Evolutionary conservation across 2,888 invertebrate genomes (phyloP).

Genomic region (Meganola albula): DNA sequence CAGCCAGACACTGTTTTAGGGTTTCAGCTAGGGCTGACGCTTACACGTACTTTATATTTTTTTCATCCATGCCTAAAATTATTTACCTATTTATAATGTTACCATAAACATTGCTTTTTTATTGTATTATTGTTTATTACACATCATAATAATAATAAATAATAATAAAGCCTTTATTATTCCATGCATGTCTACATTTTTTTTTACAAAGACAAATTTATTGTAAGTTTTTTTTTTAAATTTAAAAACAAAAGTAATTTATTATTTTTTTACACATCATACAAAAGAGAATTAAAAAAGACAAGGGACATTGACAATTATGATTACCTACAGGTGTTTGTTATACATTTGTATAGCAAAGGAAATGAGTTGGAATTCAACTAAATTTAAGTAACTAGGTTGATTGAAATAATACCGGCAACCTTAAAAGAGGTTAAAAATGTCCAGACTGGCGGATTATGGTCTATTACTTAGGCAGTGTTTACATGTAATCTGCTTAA

Average conservation of each 20-base stretch:
- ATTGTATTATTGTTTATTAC: background rate
- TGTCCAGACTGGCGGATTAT: constrained; percentile 43
- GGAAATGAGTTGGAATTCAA: background rate
- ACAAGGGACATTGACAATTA: background rate
- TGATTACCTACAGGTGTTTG: background rate
- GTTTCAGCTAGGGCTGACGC: constrained; percentile 45
- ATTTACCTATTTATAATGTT: background rate
- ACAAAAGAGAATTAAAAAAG: background rate
- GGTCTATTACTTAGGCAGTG: constrained; percentile 39
- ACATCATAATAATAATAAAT: background rate
- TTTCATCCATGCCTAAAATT: background rate
- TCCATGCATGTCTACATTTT: too few relatives aligned
- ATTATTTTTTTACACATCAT: too few relatives aligned
- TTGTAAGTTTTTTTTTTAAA: background rate
- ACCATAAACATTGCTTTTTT: background rate
- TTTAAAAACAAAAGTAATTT: background rate
- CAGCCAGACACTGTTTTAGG: constrained; percentile 49
- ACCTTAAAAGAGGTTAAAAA: constrained; percentile 37
- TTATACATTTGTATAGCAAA: background rate
- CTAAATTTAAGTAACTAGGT: background rate
- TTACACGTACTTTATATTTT: constrained; percentile 1
- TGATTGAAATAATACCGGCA: constrained; percentile 14
- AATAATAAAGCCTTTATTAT: background rate
- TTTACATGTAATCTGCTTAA: constrained; percentile 40
- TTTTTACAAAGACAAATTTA: background rate